Conservation (phyloP, 2,113 vertebrate genomes). For the Sylvia atricapilla region DNA sequence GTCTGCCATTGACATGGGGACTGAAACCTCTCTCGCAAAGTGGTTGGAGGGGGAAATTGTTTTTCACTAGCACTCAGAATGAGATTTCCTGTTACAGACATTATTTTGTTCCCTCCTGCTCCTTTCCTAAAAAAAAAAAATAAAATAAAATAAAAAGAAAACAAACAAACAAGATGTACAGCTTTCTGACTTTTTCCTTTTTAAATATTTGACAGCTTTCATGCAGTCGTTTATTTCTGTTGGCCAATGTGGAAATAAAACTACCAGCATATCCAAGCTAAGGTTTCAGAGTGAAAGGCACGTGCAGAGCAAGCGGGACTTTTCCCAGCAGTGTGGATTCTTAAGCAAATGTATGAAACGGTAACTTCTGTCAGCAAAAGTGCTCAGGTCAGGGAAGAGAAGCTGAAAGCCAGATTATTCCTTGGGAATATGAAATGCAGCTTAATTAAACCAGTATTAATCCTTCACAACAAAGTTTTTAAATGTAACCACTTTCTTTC, state of each 20-base stretch:
- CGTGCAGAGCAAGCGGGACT: background rate
- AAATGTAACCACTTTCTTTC: background rate
- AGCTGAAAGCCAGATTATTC: background rate
- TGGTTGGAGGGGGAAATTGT: background rate
- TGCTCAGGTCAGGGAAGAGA: background rate
- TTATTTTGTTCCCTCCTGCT: background rate
- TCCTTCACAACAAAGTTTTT: background rate
- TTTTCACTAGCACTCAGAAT: background rate
- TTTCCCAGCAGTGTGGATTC: background rate
- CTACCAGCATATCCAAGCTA: background rate
- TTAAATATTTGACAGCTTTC: background rate
- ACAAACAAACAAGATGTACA: background rate
- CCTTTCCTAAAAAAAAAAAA: background rate
- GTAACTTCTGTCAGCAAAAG: background rate
- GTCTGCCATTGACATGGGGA: background rate
- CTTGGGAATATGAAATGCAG: background rate
- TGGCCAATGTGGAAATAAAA: background rate
- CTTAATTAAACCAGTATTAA: background rate
- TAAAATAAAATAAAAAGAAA: background rate
- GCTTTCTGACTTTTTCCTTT: background rate
- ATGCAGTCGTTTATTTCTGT: background rate
- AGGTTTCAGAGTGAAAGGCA: background rate
- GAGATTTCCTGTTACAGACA: background rate
- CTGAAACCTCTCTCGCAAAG: background rate
- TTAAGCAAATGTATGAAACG: background rate